Conservation (phyloP, 2,888 invertebrate genomes). For the Halocaridina rubra region DNA sequence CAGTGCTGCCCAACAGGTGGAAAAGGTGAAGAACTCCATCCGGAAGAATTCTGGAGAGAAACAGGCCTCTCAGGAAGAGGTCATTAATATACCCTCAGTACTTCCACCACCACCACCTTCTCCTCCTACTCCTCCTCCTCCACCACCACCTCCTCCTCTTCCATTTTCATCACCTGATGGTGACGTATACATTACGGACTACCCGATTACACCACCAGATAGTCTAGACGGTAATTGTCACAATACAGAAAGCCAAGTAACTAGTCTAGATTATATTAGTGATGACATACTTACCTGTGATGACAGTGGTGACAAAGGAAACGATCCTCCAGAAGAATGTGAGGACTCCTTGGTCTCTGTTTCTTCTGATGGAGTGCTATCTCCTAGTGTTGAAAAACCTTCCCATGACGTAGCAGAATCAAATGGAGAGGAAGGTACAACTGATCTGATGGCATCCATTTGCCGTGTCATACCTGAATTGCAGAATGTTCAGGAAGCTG, state of each 20-base stretch:
- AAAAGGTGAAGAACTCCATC: slow-evolving; percentile 42
- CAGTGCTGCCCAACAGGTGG: slow-evolving; percentile 33
- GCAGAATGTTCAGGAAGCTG: slow-evolving; percentile 11
- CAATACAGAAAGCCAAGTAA: too few species aligned
- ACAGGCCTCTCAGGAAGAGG: neutral
- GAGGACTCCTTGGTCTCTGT: neutral
- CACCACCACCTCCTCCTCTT: neutral
- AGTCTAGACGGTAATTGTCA: neutral
- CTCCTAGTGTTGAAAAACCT: neutral
- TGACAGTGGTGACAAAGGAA: neutral
- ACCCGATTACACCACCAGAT: neutral
- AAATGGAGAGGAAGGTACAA: slow-evolving; percentile 20
- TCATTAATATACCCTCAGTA: neutral
- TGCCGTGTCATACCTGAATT: slow-evolving; percentile 43
- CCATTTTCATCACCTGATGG: neutral
- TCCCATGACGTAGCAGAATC: neutral
- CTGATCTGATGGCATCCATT: slow-evolving; percentile 45
- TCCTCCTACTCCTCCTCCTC: neutral
- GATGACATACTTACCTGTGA: neutral
- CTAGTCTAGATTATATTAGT: neutral
- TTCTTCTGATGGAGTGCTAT: neutral
- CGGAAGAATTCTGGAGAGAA: slow-evolving; percentile 42
- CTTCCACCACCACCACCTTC: neutral
- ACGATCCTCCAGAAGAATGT: neutral
- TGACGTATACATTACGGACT: neutral